A percentile compares a stretch with the other conserved stretches of the same genome.
Evolutionary conservation across 2,888 invertebrate species (phyloP).

Genomic region (Synanthedon andrenaeformis): DNA sequence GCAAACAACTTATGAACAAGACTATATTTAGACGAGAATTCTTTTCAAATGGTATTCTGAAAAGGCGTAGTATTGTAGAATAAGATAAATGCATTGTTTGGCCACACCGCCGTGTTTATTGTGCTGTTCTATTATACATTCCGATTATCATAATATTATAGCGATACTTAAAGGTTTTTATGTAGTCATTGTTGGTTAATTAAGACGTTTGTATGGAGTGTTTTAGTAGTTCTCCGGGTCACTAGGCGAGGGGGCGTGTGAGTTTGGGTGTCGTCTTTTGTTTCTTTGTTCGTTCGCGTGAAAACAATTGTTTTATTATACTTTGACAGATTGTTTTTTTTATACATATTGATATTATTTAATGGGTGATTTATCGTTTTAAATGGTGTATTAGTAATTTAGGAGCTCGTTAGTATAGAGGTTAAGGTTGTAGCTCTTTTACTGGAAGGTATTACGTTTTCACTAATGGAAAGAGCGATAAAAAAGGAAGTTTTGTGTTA

Average conservation of each 20-base stretch:
- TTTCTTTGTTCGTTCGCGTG: neutral
- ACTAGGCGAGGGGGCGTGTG: constrained; percentile 42
- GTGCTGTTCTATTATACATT: constrained; percentile 38
- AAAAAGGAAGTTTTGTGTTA: too few species aligned
- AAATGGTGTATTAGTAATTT: too few species aligned
- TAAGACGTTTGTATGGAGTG: constrained; percentile 34
- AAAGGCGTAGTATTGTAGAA: constrained; percentile 40
- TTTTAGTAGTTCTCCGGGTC: constrained; percentile 46
- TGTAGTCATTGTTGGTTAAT: constrained; percentile 49
- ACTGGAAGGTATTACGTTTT: too few species aligned
- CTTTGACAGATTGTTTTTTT: too few species aligned
- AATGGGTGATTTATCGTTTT: too few species aligned
- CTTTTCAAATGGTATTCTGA: constrained; percentile 46
- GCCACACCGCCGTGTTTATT: constrained; percentile 25
- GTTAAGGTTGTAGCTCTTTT: too few species aligned
- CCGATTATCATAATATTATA: constrained; percentile 36
- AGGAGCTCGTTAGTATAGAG: too few species aligned
- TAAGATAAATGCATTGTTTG: constrained; percentile 41
- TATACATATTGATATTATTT: too few species aligned
- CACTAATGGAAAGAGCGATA: too few species aligned
- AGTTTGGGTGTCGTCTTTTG: constrained; percentile 23
- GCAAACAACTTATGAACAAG: constrained; percentile 16
- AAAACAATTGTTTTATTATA: too few species aligned
- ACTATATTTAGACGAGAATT: constrained; percentile 35
- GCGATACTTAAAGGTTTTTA: constrained; percentile 38